Evolutionary conservation across 2,113 vertebrate genomes (phyloP).

Genomic region (Amphiprion percula): DNA sequence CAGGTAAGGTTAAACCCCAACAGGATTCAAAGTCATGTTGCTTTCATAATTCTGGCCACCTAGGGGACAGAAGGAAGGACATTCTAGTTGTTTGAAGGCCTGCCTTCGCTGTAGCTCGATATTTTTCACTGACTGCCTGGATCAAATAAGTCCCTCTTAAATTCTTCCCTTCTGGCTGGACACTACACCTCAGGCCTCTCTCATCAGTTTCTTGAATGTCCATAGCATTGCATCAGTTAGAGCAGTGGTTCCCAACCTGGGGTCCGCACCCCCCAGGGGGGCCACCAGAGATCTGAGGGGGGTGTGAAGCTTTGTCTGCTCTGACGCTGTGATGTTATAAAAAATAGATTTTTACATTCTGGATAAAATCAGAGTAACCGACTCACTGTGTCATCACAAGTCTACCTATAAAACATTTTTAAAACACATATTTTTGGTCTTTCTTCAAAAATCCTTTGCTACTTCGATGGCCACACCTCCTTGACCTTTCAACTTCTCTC

Average conservation of each 20-base stretch:
- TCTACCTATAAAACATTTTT: too few relatives aligned
- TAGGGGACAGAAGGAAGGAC: slow-evolving; percentile 46
- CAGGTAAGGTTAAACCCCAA: slow-evolving; percentile 65
- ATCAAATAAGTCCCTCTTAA: slow-evolving; percentile 36
- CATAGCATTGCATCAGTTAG: slow-evolving; percentile 37
- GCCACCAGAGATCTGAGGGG: too few relatives aligned
- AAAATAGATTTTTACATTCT: too few relatives aligned
- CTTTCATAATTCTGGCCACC: slow-evolving; percentile 52
- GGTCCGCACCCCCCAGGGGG: too few relatives aligned
- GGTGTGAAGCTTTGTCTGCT: too few relatives aligned
- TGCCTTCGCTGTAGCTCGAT: not conserved
- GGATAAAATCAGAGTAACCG: too few relatives aligned
- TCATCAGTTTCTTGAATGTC: slow-evolving; percentile 44
- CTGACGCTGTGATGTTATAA: too few relatives aligned
- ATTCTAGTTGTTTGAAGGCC: not conserved
- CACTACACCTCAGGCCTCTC: slow-evolving; percentile 33
- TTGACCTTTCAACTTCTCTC: too few relatives aligned
- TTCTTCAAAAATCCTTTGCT: too few relatives aligned
- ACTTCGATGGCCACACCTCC: too few relatives aligned
- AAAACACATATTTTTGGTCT: too few relatives aligned
- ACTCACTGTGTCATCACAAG: too few relatives aligned
- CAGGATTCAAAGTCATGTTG: slow-evolving; percentile 61
- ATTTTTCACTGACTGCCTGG: not conserved
- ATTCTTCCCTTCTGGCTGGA: slow-evolving; percentile 33
- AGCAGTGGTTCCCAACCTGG: not conserved